These are phyloP conservation scores for Nestor notabilis DNA, from an alignment of 2,113 vertebrate species.

Conservation along the genomic window DNA sequence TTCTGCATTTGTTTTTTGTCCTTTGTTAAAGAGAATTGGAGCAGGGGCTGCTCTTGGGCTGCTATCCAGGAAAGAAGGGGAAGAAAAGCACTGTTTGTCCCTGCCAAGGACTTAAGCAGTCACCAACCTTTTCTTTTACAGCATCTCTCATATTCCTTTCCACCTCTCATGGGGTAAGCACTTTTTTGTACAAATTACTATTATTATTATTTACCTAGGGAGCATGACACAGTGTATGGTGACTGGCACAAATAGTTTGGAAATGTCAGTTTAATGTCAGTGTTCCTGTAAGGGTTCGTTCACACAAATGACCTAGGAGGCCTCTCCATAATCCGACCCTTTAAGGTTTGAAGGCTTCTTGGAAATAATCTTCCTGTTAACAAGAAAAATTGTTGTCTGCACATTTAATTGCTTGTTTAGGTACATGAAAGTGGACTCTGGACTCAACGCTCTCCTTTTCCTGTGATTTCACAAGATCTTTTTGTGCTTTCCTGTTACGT, in stretches of 20 bases:
- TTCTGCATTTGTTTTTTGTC: not conserved
- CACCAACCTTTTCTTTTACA: not conserved
- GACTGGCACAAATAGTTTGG: not conserved
- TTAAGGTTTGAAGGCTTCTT: not conserved
- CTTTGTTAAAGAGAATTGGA: not conserved
- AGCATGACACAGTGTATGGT: not conserved
- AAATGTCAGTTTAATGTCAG: not conserved
- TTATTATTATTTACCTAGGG: not conserved
- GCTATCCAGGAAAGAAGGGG: not conserved
- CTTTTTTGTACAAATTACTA: not conserved
- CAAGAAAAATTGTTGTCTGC: not conserved
- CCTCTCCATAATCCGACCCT: not conserved
- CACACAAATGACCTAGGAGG: not conserved
- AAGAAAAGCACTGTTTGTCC: not conserved
- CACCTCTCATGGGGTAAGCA: not conserved
- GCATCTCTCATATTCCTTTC: not conserved
- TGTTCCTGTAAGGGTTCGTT: not conserved
- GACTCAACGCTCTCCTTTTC: fast-evolving
- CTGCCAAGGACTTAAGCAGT: not conserved
- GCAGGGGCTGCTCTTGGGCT: not conserved
- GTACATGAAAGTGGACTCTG: not conserved
- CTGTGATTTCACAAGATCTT: not conserved
- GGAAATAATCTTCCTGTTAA: not conserved
- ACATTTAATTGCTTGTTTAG: not conserved
- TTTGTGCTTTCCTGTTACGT: not conserved